Evolutionary conservation across 2,797 vertebrate species (phyloP).

Genomic region (Myripristis jacobus): DNA sequence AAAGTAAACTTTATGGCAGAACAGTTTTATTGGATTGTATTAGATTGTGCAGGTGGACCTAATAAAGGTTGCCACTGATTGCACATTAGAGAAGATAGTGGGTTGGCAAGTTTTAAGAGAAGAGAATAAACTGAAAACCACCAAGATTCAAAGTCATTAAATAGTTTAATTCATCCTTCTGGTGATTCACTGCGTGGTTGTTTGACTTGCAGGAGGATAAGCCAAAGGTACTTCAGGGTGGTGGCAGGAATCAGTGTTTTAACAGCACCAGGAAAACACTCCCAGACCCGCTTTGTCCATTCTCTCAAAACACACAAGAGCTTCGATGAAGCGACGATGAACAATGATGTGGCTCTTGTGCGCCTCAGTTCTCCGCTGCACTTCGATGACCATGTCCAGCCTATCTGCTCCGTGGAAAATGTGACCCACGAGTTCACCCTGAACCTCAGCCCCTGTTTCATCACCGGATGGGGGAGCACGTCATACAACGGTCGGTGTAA

Average conservation of each 20-base stretch:
- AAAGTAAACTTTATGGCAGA: no score
- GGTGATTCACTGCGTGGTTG: neutral
- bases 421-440: constrained; percentile 55
- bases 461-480: constrained; percentile 72
- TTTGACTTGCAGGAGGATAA: constrained; percentile 35
- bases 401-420: constrained; percentile 54
- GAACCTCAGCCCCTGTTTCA: constrained; percentile 69
- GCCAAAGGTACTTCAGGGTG: constrained; percentile 25
- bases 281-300: constrained; percentile 57
- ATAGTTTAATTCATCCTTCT: neutral
- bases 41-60: no score
- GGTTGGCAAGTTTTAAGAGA: no score
- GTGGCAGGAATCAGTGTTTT: constrained; percentile 53
- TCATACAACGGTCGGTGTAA: constrained; percentile 56
- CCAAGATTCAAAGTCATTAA: neutral
- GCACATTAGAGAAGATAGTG: no score
- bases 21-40: no score
- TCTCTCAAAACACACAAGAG: constrained; percentile 45
- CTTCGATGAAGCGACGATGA: neutral
- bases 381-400: constrained; percentile 62
- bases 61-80: no score
- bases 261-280: constrained; percentile 28
- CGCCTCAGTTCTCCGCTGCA: constrained; percentile 52
- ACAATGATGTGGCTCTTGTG: constrained; percentile 69
- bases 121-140: neutral